Base-by-base conservation (phyloP, 2,888 invertebrate genomes). In the Tenthredo distinguenda region DNA sequence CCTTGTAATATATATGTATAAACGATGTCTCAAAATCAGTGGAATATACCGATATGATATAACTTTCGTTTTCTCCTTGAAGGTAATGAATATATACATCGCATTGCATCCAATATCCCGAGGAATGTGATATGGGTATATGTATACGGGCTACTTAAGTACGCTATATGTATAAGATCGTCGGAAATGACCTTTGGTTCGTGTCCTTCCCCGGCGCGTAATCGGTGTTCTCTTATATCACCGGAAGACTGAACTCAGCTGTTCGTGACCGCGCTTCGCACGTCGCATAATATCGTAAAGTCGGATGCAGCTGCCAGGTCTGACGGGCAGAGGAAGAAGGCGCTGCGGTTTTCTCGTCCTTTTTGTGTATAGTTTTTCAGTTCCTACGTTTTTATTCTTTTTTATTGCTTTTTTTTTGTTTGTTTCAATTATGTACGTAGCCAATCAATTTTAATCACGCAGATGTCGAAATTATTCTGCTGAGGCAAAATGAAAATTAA, bases 31-130 rank as follows among this genome's bases (percentile, higher is more conserved):
- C 37, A 74, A 72, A 15, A 12, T 34, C 18, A 62, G 31, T 26
- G 79, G 71, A 77, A 84, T 40, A 40, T 40, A 40, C 40, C 62
- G 58, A 40, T 9, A 21, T 21, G 3, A 40, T 18, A 12, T 40
- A 18, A 76, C 55, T 82, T 84, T 87, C 86, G 82, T 85, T 84
- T 82, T 85, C n/a, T 68, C 68, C 58, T 37, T 26, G 37, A 71
- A 71, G 34, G n/a, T 71, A 18, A 37, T 37, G 0, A 71, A 34
- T n/a, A 18, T 37, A 71, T 71, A 71, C 15, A 31, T 65, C 18
- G 12, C 31, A 18, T 68, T 26, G 76, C 83, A 81, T 82, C 31
- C 37, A 37, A 58, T 76, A 86, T 83, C 76, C 74, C 72, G 62
- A 50, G 58, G 43, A 34, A 71, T 31, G 71, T 21, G n/a, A 77